These are phyloP conservation scores for Sebastiscus tertius DNA, from an alignment of 2,797 vertebrate species.

Conservation along the genomic window DNA sequence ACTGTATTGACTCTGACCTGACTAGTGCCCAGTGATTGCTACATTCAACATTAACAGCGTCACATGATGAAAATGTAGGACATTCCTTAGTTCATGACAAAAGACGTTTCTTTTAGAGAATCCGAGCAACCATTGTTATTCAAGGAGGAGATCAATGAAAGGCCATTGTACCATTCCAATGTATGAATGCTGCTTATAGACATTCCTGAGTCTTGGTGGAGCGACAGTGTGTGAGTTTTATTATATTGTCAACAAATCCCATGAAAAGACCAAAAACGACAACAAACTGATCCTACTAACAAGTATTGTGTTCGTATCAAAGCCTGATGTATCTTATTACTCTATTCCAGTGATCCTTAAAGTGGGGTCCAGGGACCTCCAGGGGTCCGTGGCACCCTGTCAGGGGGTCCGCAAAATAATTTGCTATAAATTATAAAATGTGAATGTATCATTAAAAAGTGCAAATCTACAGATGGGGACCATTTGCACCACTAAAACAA, in stretches of 20 bases:
- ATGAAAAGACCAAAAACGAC: not conserved
- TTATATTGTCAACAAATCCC: not conserved
- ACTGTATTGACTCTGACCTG: not conserved
- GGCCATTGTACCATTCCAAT: not conserved
- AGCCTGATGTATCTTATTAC: not conserved
- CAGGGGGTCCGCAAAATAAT: too few relatives aligned
- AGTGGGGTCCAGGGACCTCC: too few relatives aligned
- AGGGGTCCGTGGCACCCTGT: too few relatives aligned
- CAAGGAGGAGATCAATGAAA: not conserved
- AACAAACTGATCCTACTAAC: not conserved
- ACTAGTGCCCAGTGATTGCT: not conserved
- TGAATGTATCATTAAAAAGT: too few relatives aligned
- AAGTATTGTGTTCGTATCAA: not conserved
- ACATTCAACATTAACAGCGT: not conserved
- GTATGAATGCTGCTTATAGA: not conserved
- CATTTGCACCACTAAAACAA: too few relatives aligned
- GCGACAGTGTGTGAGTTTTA: not conserved
- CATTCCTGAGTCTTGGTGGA: not conserved
- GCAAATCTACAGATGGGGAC: too few relatives aligned
- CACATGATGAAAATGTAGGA: not conserved
- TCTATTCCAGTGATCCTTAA: not conserved
- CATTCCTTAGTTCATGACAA: not conserved
- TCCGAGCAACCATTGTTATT: not conserved
- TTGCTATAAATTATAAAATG: too few relatives aligned
- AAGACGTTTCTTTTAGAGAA: not conserved